Base-by-base conservation (phyloP, 2,113 vertebrate species). In the Herpetotheres cachinnans region DNA sequence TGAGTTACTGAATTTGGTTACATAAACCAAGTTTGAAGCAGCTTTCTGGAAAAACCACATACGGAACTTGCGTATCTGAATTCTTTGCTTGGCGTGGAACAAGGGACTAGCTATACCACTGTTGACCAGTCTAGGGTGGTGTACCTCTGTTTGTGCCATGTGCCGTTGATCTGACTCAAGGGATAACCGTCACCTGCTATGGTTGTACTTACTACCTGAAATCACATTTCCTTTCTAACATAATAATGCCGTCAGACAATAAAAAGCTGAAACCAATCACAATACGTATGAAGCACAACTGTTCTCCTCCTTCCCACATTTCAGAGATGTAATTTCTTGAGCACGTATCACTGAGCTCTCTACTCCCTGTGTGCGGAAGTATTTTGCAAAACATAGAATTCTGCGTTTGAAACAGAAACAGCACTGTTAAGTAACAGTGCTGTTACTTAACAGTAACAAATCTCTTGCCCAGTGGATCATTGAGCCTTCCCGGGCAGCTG, bases 81-180 rank as follows among this genome's bases (percentile, higher is more conserved):
- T 22, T 46, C 56, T 46, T 40, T 82, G 55, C 67, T 74, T 42
- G 42, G 14, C 5, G 14, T 10, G n/a, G 30, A 66, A 79, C 15
- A 34, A 55, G 40, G n/a, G 47, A 42, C 17, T 5, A 56, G 32
- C 46, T n/a, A 5, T 7, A 24, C 25, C 18, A 12, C 22, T 44
- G 42, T 6, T 11, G 12, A n/a, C 30, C 47, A 24, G 22, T 6
- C 50, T 29, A 6, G 21, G 34, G 40, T 1, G 15, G 67, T 5
- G 16, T 15, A 34, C 27, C 56, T 54, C 14, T 27, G 8, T 5
- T 44, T 19, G 40, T 13, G 49, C 58, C 13, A 8, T 0, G 0
- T 63, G 56, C n/a, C 65, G 36, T 26, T 30, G 25, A 63, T 26
- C 2, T 12, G 24, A n/a, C 74, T 86, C 36, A 17, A 27, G n/a